Conservation (phyloP, 1,140 invertebrate species). For the Drosophila parabipectinata region DNA sequence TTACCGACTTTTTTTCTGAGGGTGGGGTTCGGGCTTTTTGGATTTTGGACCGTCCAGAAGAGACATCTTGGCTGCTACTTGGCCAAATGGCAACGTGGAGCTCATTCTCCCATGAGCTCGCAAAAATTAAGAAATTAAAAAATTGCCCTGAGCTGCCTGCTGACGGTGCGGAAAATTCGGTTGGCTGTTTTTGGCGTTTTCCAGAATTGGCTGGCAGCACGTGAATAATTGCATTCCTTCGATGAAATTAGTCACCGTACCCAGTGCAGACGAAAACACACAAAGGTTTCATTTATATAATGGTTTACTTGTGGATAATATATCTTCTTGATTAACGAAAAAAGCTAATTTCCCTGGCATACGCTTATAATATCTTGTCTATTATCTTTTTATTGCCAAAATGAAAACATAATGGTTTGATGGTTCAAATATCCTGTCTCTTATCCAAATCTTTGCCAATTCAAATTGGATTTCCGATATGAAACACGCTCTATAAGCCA, state of each 20-base stretch:
- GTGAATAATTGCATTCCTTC: constrained; percentile 75
- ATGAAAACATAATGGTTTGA: background rate
- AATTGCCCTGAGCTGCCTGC: constrained; percentile 70
- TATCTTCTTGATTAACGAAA: constrained; percentile 25
- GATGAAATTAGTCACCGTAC: constrained; percentile 39
- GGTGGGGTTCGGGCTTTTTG: constrained; percentile 3
- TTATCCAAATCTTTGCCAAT: constrained; percentile 42
- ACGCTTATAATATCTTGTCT: background rate
- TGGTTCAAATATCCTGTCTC: constrained; percentile 25
- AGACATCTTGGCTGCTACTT: constrained; percentile 63
- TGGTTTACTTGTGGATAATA: constrained; percentile 22
- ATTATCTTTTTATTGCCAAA: background rate
- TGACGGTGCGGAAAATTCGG: constrained; percentile 73
- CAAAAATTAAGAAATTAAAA: constrained; percentile 84
- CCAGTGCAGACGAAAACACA: constrained; percentile 25
- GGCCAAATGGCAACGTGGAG: constrained; percentile 52
- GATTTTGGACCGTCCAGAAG: constrained; percentile 17
- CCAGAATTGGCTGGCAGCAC: constrained; percentile 63
- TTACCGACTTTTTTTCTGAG: constrained; percentile 39
- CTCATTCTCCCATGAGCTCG: constrained; percentile 77
- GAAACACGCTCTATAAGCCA: constrained; percentile 12
- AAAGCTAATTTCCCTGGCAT: background rate
- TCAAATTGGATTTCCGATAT: constrained; percentile 37
- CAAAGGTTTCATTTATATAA: constrained; percentile 42
- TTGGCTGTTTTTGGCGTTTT: constrained; percentile 75